Conservation (phyloP, 2,113 vertebrate species). For the Elaphurus davidianus region DNA sequence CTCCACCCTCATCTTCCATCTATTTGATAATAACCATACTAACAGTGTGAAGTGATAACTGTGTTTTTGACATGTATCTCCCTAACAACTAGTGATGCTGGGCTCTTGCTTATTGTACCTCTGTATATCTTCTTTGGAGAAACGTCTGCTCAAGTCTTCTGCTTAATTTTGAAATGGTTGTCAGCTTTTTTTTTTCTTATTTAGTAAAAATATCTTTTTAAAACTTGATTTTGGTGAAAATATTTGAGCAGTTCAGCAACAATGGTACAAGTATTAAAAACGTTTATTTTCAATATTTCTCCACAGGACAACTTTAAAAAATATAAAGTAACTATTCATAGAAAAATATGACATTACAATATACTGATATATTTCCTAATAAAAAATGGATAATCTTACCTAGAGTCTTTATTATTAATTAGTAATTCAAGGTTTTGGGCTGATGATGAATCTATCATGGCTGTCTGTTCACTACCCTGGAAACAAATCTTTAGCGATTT, state of each 20-base stretch:
- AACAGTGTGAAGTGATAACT: not conserved
- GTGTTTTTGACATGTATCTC: not conserved
- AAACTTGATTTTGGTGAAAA: slow-evolving; percentile 20
- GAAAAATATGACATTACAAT: not conserved
- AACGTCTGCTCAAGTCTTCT: not conserved
- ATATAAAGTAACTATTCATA: not conserved
- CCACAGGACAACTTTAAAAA: not conserved
- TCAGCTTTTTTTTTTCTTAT: not conserved
- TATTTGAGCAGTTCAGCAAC: not conserved
- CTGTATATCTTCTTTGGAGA: not conserved
- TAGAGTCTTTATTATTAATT: slow-evolving; percentile 92
- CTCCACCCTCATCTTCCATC: not conserved
- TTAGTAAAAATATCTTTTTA: not conserved
- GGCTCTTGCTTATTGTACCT: not conserved
- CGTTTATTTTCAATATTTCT: not conserved
- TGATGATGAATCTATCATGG: slow-evolving; percentile 96
- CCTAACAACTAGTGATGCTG: not conserved
- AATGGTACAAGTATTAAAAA: not conserved
- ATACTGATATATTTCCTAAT: not conserved
- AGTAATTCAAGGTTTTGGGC: slow-evolving; percentile 94
- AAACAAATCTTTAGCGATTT: slow-evolving; percentile 96
- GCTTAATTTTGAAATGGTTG: not conserved
- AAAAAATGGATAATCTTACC: slow-evolving; percentile 81
- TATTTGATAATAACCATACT: not conserved
- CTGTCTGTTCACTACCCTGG: slow-evolving; percentile 95